Percentiles rank a stretch among this genome's conserved stretches.
These are phyloP conservation scores for Sparidentex hasta DNA, from an alignment of 2,797 vertebrate species.

Conservation along the genomic window DNA sequence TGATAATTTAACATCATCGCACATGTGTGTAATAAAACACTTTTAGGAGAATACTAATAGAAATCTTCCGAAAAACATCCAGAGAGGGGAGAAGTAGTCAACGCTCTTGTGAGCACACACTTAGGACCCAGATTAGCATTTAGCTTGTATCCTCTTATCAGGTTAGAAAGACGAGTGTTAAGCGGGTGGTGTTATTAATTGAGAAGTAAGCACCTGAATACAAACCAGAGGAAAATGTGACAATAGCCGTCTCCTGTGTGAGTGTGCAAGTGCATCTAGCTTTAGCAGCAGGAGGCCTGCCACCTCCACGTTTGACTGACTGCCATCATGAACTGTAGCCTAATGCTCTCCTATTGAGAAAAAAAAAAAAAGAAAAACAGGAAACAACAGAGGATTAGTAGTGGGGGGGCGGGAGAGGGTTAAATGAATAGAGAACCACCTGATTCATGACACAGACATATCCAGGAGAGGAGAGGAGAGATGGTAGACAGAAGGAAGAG, in stretches of 20 bases:
- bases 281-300: slow-evolving; percentile 24
- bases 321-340: slow-evolving; percentile 45
- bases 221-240: neutral
- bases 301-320: slow-evolving; percentile 29
- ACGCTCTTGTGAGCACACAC: neutral
- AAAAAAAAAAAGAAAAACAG: slow-evolving; percentile 4
- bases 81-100: neutral
- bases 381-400: neutral
- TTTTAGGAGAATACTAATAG: no score
- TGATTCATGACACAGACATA: slow-evolving; percentile 69
- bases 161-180: neutral
- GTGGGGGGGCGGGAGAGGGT: neutral
- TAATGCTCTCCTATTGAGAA: slow-evolving; percentile 22
- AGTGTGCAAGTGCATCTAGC: neutral
- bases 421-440: slow-evolving; percentile 20
- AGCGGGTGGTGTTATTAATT: neutral
- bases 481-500: slow-evolving; percentile 52
- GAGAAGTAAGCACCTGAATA: neutral
- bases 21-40: no score
- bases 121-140: no score
- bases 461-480: slow-evolving; percentile 56
- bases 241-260: neutral
- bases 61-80: neutral
- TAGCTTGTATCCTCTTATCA: no score
- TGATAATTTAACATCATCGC: no score